Evolutionary conservation across 2,113 vertebrate species (phyloP).

Genomic region (Sorex fumeus): DNA sequence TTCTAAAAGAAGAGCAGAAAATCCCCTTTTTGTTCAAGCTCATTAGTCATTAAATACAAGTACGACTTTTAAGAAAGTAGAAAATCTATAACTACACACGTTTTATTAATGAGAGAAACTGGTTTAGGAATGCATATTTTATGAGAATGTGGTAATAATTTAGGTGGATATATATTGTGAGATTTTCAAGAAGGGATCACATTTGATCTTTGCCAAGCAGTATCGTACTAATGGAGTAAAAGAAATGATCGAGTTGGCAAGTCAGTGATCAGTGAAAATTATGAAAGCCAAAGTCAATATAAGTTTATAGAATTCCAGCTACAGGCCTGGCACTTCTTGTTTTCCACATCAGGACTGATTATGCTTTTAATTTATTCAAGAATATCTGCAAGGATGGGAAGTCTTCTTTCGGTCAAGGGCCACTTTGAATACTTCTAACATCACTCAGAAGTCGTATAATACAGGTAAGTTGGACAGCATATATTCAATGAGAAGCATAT

Average conservation of each 20-base stretch:
- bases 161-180: background rate
- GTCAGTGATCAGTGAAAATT: background rate
- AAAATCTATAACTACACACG: slow-evolving; percentile 43
- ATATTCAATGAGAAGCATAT: background rate
- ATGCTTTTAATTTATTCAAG: no score
- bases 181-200: background rate
- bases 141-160: slow-evolving; percentile 21
- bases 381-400: no score
- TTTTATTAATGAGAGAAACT: slow-evolving; percentile 12
- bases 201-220: background rate
- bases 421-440: no score
- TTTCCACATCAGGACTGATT: background rate
- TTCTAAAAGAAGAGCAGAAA: background rate
- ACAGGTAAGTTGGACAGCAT: no score
- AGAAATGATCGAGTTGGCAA: background rate
- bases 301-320: background rate
- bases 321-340: background rate
- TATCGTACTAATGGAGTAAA: background rate
- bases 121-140: background rate
- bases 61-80: slow-evolving; percentile 75
- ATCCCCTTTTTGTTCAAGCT: background rate
- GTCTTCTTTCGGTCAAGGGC: no score
- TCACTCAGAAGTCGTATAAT: no score
- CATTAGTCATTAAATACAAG: slow-evolving; percentile 51
- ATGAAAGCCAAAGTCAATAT: background rate